These are phyloP conservation scores for Todus mexicanus DNA, from an alignment of 2,797 vertebrate genomes.

Conservation along the genomic window DNA sequence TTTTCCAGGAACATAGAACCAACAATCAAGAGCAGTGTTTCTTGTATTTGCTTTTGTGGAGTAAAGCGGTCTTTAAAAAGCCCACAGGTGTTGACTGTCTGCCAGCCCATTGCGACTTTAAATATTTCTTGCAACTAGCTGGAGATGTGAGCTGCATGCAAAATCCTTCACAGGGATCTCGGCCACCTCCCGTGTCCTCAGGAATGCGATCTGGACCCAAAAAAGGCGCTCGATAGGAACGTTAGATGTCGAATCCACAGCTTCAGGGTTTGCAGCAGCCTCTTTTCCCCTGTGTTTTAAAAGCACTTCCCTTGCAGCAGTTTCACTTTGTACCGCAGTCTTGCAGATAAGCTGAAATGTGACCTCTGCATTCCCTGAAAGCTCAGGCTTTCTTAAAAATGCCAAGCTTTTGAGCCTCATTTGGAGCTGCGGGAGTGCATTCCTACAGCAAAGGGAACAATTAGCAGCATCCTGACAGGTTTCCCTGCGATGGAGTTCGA, in stretches of 20 bases:
- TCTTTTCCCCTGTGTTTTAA: not conserved
- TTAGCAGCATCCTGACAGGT: not conserved
- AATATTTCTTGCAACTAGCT: conserved; percentile 21
- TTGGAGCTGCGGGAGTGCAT: not conserved
- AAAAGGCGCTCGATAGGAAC: not conserved
- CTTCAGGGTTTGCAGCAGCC: not conserved
- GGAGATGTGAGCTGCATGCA: conserved; percentile 22
- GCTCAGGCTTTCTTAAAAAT: not conserved
- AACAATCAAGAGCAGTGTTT: not conserved
- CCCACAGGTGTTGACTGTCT: conserved; percentile 18
- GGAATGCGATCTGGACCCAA: not conserved
- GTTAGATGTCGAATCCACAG: not conserved
- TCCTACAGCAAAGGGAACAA: not conserved
- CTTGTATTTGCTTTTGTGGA: not conserved
- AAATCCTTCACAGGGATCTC: not conserved
- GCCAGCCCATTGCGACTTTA: not conserved
- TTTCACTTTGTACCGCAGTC: conserved; percentile 23
- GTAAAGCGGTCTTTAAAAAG: not conserved
- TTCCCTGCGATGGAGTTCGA: not conserved
- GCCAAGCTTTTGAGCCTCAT: not conserved
- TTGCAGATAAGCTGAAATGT: conserved; percentile 25
- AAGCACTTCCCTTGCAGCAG: not conserved
- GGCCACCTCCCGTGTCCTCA: not conserved
- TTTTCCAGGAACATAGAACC: not conserved
- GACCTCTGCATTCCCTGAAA: not conserved